Conservation (phyloP, 1,140 invertebrate genomes). For the Whitmania pigra region DNA sequence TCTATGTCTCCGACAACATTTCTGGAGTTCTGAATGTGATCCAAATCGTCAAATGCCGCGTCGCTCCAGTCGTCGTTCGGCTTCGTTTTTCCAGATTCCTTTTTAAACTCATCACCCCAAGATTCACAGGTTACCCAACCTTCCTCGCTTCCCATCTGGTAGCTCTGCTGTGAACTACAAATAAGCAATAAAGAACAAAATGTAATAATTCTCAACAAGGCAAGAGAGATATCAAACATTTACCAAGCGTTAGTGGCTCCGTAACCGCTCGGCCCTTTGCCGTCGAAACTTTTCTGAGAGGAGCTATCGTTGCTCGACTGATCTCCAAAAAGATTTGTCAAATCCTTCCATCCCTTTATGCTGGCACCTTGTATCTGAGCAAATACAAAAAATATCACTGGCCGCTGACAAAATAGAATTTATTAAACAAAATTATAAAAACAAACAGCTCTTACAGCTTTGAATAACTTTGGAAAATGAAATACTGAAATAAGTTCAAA, state of each 20-base stretch:
- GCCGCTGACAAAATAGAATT: neutral
- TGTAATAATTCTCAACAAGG: neutral
- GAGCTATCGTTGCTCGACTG: neutral
- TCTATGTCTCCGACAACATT: no score
- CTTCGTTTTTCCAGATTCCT: neutral
- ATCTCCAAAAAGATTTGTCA: conserved; percentile 15
- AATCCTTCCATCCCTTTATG: conserved; percentile 19
- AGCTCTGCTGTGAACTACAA: neutral
- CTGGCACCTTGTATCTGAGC: conserved; percentile 18
- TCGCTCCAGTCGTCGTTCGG: no score
- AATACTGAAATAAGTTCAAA: neutral
- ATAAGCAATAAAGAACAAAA: neutral
- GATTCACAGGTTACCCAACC: neutral
- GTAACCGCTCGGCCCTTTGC: neutral
- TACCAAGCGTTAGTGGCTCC: neutral
- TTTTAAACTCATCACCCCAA: neutral
- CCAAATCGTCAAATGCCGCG: no score
- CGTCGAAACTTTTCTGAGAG: neutral
- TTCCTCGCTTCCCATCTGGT: neutral
- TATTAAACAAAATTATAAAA: neutral
- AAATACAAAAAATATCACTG: neutral
- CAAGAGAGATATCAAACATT: neutral
- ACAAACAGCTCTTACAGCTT: neutral
- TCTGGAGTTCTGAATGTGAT: no score
- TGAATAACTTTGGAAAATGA: neutral